Base-by-base conservation (phyloP, 2,797 vertebrate genomes). In the Sebastes paucispinis region DNA sequence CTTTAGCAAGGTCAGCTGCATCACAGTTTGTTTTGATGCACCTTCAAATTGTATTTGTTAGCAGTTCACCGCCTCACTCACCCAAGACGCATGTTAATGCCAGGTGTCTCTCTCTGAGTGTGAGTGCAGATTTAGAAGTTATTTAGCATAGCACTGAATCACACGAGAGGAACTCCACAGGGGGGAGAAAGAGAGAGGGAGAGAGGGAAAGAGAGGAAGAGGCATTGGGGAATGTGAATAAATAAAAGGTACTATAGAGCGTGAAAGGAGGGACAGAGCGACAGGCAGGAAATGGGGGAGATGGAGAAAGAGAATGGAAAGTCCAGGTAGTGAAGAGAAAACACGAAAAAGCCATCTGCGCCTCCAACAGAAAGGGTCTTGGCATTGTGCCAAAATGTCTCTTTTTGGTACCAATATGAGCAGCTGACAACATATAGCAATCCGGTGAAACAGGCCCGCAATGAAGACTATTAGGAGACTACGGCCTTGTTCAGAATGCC, bases 1-100 rank as follows among this genome's bases (percentile, higher is more conserved):
- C 73, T 60, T 76, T 73, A 71, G 87, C 79, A 75, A 87, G 89
- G 81, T 91, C 85, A 85, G 69, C 54, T 70, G 68, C 74, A 75
- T 80, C 70, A 57, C 31, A 12, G 65, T 73, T 66, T 86, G 82
- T 84, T 84, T 80, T 72, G 85, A 77, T 72, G 79, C 79, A 70
- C 63, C 47, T 73, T 81, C 54, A 82, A 87, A 87, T 77, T 85
- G 83, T 22, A 78, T 84, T 86, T 76, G 78, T 80, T 82, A 81
- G 50, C 69, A 75, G 75, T 70, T 81, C 50, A 31, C 59, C 73
- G 62, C 47, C 83, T 83, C 34, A 3, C 57, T 14, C 63, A 39
- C 36, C 63, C 36, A 43, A 18, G 34, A 66, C 3, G 22, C 63
- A 43, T 25, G 34, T 43, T 6, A 43, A 65, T 25, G 36, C n/a